Conservation (phyloP, 2,888 invertebrate species). For the Pterostichus niger region DNA sequence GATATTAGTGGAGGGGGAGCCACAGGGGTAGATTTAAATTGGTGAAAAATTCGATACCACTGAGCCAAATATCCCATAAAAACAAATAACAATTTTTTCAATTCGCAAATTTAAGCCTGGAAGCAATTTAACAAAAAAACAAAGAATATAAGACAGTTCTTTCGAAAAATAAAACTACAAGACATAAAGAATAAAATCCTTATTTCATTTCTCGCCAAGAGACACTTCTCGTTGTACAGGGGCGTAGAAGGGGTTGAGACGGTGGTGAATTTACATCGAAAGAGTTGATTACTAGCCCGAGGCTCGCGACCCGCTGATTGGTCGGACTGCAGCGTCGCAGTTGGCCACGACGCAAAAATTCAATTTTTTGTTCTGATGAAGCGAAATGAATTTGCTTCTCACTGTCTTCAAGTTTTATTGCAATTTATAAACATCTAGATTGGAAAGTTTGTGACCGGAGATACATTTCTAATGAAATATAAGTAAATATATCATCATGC, state of each 20-base stretch:
- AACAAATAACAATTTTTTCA: too few relatives aligned
- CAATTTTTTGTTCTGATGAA: slow-evolving; percentile 28
- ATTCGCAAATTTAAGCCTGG: too few relatives aligned
- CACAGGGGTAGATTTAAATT: too few relatives aligned
- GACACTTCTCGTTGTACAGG: neutral
- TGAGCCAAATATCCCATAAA: too few relatives aligned
- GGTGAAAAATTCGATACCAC: too few relatives aligned
- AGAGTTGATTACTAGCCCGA: slow-evolving; percentile 45
- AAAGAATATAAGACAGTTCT: too few relatives aligned
- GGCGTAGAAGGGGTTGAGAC: neutral
- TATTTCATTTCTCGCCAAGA: slow-evolving; percentile 10
- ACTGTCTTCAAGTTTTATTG: slow-evolving; percentile 45
- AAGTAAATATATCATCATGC: too few relatives aligned
- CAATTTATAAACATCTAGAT: slow-evolving; percentile 51
- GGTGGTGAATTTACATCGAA: slow-evolving; percentile 29
- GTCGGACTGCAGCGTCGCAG: slow-evolving; percentile 12
- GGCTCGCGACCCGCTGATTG: slow-evolving; percentile 30
- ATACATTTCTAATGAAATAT: too few relatives aligned
- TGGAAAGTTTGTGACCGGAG: slow-evolving; percentile 10
- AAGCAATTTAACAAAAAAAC: neutral
- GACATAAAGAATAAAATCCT: slow-evolving; percentile 13
- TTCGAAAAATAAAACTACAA: neutral
- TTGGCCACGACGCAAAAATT: slow-evolving; percentile 22
- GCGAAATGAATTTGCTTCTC: slow-evolving; percentile 35
- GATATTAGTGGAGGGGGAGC: too few relatives aligned